Conservation (phyloP, 1,140 invertebrate genomes). For the Rhopalosiphum maidis region DNA sequence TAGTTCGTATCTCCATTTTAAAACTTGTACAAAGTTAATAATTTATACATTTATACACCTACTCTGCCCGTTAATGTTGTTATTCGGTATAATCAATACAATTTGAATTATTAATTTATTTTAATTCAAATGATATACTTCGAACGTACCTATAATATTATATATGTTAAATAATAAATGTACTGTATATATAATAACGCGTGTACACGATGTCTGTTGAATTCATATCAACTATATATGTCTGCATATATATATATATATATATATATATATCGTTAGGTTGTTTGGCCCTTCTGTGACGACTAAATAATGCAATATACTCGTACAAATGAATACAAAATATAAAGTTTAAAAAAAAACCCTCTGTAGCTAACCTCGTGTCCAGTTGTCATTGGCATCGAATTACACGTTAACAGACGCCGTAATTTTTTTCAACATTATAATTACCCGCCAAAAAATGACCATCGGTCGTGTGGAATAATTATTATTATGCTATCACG, state of each 20-base stretch:
- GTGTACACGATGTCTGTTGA: background rate
- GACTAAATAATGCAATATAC: background rate
- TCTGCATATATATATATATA: background rate
- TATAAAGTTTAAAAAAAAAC: background rate
- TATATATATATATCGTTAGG: background rate
- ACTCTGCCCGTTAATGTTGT: background rate
- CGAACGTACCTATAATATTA: background rate
- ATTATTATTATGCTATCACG: too few relatives aligned
- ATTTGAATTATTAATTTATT: conserved; percentile 11
- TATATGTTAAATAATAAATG: background rate
- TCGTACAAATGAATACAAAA: background rate
- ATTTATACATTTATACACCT: background rate
- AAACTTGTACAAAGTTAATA: background rate
- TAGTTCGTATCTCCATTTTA: background rate
- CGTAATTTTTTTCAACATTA: background rate
- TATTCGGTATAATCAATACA: background rate
- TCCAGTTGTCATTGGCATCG: background rate
- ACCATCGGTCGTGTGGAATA: too few relatives aligned
- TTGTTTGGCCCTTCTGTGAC: background rate
- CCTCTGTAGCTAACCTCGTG: background rate
- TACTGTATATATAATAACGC: background rate
- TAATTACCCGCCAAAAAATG: background rate
- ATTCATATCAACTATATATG: background rate
- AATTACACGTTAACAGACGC: background rate
- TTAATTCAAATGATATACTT: background rate